Base-by-base conservation (phyloP, 2,888 invertebrate genomes). In the Drosophila macrothrix region DNA sequence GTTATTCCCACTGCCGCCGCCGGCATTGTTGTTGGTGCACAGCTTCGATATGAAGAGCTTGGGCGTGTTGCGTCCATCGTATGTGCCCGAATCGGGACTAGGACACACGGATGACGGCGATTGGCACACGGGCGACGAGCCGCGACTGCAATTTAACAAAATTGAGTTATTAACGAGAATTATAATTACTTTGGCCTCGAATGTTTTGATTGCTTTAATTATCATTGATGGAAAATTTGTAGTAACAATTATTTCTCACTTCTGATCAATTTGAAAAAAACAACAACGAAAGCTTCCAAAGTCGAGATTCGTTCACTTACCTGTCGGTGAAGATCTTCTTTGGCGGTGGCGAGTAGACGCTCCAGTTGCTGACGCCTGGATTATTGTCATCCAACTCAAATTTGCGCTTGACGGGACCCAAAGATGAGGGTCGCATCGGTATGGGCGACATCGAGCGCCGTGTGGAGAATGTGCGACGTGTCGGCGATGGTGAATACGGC, bases 391-490 rank as follows among this genome's bases (percentile, higher is more conserved):
- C 93, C 52, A 93, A 69, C 62, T 93, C 93, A 63, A 93, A 93
- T 78, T 93, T 93, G 28, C 95, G 93, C 76, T 94, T 94, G 28
- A 95, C 95, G 0, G 96, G 96, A 58, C 96, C 96, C 88, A 97
- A 94, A 74, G 95, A 95, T 58, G 96, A 96, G 22, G 97, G 96
- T 64, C 97, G 94, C 93, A 97, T 95, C 16, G 97, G 96, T 84
- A 98, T 98, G 0, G 98, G 98, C 77, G 98, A 98, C 86, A 98
- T 95, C 84, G 98, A 98, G 68, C 97, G 96, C 85, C 97, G 94
- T 58, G 96, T 96, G 74, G 96, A 95, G 93, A 96, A 97, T 60
- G 95, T 95, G 86, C 96, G 97, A 75, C 98, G 95, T 35, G 97
- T 97, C 4, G 98, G 98, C 76, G 97, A 97, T 29, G 97, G 97